Evolutionary conservation across 2,888 invertebrate species (phyloP), one percentile per base, ranked within the genome.

Genomic region (Patella pellucida): DNA sequence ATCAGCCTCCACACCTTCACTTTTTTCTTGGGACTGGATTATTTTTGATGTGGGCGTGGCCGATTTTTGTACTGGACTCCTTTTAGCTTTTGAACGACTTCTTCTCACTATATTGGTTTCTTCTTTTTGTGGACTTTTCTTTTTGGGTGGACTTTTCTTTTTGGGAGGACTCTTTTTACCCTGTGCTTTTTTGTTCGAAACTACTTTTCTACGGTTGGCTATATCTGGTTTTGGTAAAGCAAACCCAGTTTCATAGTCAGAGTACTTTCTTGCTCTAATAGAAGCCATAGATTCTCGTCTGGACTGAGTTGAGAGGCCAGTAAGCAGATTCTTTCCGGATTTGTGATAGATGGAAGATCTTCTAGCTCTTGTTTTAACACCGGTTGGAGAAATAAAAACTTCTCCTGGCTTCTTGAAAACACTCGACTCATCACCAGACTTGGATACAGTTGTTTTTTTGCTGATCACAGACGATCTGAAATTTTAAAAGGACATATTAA

Each of bases 331-430:
- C 14, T 74, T 75, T 19, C 77, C 78, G 15, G 77, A 77, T 62
- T 80, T 81, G 69, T 82, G 81, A 73, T 84, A 85, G 12, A 85
- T 80, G 5, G 86, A 85, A 2, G 84, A 81, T 19, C 82, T 73
- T 69, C 85, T 74, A 12, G 82, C 75, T 62, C 84, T 70, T 7
- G 82, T 84, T 62, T 80, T 81, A 16, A 80, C 79, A 68, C 83
- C 83, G n/a, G 81, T 82, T 11, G 84, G 83, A 14, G 78, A 79
- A 12, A 62, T 62, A 14, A 69, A 23, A n/a, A 72, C 50, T n/a
- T 74, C 75, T 9, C 69, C 31, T n/a, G 69, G 69, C 52, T 54
- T 74, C 56, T 70, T 74, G 69, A 73, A 73, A 5, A 72, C 56
- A 62, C 41, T 73, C 14, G 69, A 50, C 16, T 52, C 31, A 3